Conservation (phyloP, 2,888 invertebrate species). For the Aspidiotus destructor region DNA sequence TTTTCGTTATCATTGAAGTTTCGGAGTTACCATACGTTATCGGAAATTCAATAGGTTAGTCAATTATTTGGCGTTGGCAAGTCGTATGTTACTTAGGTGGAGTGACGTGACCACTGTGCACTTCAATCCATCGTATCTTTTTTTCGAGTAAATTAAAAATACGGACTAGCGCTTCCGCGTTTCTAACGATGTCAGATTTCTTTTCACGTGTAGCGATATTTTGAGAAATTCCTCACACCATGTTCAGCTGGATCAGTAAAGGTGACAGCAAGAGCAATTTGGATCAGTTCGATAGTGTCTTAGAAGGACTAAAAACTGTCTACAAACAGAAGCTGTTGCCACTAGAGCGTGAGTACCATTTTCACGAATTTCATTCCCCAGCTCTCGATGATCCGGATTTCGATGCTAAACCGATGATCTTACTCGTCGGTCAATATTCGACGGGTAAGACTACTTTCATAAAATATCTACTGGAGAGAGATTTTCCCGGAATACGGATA, state of each 20-base stretch:
- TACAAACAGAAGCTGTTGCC: constrained; percentile 49
- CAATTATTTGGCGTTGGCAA: too few species aligned
- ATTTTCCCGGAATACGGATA: constrained; percentile 57
- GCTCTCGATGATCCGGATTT: constrained; percentile 53
- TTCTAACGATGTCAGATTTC: too few species aligned
- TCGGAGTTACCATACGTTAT: too few species aligned
- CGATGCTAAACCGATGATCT: constrained; percentile 56
- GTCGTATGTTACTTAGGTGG: too few species aligned
- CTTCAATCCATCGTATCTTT: too few species aligned
- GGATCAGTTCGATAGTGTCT: constrained; percentile 78
- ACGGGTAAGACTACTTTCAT: constrained; percentile 54
- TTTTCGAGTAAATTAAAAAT: too few species aligned
- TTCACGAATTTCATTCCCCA: constrained; percentile 51
- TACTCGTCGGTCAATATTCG: constrained; percentile 56
- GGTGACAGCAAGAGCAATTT: constrained; percentile 57
- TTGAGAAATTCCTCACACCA: constrained; percentile 40
- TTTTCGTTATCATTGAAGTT: too few species aligned
- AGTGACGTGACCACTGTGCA: too few species aligned
- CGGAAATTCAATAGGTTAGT: too few species aligned
- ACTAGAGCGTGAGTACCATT: constrained; percentile 46
- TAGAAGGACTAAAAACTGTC: constrained; percentile 52
- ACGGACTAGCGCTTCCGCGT: too few species aligned
- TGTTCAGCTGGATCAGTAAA: constrained; percentile 80
- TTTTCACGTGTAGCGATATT: too few species aligned
- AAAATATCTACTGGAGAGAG: constrained; percentile 47